A percentile compares a stretch with the other conserved stretches of the same genome.
Evolutionary conservation across 1,140 invertebrate species (phyloP).

Genomic region (Anastatus disparis): DNA sequence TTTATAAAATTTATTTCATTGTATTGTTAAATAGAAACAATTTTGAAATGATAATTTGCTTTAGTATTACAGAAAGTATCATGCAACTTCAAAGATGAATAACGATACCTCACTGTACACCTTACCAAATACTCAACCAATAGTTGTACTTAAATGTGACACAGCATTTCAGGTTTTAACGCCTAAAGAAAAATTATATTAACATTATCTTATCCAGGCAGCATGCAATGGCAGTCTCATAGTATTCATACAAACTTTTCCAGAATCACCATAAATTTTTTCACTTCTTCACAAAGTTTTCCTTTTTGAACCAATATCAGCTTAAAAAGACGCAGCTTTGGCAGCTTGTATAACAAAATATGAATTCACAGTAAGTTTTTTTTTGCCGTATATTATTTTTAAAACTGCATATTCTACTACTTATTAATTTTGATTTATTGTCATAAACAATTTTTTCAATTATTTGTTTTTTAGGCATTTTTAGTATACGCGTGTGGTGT

Average conservation of each 20-base stretch:
- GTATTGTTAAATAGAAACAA: too few species aligned
- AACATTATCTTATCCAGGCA: slow-evolving; percentile 90
- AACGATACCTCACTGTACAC: slow-evolving; percentile 70
- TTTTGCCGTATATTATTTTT: slow-evolving; percentile 7
- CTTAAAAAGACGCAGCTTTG: slow-evolving; percentile 75
- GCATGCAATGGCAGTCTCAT: slow-evolving; percentile 90
- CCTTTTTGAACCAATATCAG: slow-evolving; percentile 73
- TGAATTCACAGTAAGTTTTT: slow-evolving; percentile 79
- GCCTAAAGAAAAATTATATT: slow-evolving; percentile 86
- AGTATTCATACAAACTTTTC: slow-evolving; percentile 84
- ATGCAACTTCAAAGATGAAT: slow-evolving; percentile 57
- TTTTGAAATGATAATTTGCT: too few species aligned
- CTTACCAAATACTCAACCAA: slow-evolving; percentile 85
- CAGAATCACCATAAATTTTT: slow-evolving; percentile 90
- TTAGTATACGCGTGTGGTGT: slow-evolving; percentile 85
- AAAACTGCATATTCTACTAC: not conserved
- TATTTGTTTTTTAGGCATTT: slow-evolving; percentile 75
- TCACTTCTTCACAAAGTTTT: slow-evolving; percentile 86
- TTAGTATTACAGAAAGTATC: slow-evolving; percentile 43
- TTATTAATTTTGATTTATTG: slow-evolving; percentile 4
- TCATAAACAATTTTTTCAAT: not conserved
- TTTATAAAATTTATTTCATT: not conserved
- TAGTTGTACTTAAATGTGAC: slow-evolving; percentile 84
- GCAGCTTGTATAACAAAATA: slow-evolving; percentile 77
- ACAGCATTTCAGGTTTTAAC: slow-evolving; percentile 85